Percentiles rank a stretch among this genome's conserved stretches.
Conservation (phyloP, 1,140 invertebrate species). For the Zaprionus taronus region DNA sequence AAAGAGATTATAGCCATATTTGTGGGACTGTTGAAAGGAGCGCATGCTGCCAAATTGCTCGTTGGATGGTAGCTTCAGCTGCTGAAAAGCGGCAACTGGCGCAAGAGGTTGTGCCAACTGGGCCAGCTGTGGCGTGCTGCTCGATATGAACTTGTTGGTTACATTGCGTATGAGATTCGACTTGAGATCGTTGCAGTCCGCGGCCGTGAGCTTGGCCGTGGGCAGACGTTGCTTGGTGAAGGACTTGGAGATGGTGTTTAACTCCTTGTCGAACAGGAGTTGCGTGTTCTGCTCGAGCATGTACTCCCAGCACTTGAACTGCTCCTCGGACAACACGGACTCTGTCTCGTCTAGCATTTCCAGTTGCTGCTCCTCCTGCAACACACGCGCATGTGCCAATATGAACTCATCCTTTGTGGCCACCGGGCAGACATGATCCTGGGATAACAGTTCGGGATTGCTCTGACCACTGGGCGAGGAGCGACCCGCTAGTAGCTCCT, state of each 20-base stretch:
- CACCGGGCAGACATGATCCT: constrained; percentile 45
- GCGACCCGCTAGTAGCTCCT: constrained; percentile 86
- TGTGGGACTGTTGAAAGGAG: constrained; percentile 86
- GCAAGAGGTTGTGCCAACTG: constrained; percentile 54
- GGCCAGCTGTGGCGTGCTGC: constrained; percentile 58
- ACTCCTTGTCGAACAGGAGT: constrained; percentile 93
- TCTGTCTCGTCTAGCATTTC: constrained; percentile 87
- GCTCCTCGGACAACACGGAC: constrained; percentile 90
- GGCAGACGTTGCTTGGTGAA: constrained; percentile 85
- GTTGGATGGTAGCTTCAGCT: constrained; percentile 40
- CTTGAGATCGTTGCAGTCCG: constrained; percentile 70
- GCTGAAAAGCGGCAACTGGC: constrained; percentile 42
- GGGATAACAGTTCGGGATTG: constrained; percentile 86
- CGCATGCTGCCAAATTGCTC: constrained; percentile 91
- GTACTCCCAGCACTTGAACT: constrained; percentile 96
- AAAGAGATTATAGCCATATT: constrained; percentile 81
- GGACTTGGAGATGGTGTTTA: constrained; percentile 91
- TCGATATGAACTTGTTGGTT: constrained; percentile 78
- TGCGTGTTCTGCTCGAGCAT: constrained; percentile 96
- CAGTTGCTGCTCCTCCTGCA: constrained; percentile 86
- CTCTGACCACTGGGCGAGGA: constrained; percentile 94
- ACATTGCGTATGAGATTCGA: constrained; percentile 72
- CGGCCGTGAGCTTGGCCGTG: constrained; percentile 77
- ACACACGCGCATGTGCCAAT: constrained; percentile 77
- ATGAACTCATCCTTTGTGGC: constrained; percentile 68